Evolutionary conservation across 2,113 vertebrate species (phyloP).

Genomic region (Pantherophis guttatus): DNA sequence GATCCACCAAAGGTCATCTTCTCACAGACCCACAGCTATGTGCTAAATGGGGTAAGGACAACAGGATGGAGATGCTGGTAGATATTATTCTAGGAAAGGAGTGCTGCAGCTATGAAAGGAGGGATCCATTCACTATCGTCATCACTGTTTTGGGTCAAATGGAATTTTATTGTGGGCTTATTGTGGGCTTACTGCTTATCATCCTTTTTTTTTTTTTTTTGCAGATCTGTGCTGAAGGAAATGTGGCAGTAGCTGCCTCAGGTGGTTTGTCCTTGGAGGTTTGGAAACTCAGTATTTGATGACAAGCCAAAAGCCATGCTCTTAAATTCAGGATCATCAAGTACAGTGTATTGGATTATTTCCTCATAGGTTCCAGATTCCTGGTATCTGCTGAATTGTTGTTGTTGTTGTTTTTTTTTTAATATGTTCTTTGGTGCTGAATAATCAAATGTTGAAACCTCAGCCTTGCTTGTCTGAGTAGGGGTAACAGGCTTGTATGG

Average conservation of each 20-base stretch:
- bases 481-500: neutral
- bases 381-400: neutral
- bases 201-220: neutral
- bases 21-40: conserved; percentile 72
- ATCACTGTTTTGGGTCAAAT: neutral
- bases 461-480: neutral
- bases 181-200: neutral
- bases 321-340: neutral
- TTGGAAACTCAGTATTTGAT: conserved; percentile 78
- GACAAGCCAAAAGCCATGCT: neutral
- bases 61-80: neutral
- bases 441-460: neutral
- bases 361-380: neutral
- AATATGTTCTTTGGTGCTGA: neutral
- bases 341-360: neutral
- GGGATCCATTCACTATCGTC: neutral
- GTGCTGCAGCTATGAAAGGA: neutral
- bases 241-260: conserved; percentile 80
- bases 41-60: conserved; percentile 80
- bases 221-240: conserved; percentile 82
- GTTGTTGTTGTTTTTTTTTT: neutral
- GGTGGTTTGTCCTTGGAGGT: conserved; percentile 79
- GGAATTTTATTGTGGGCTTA: neutral
- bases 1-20: conserved; percentile 83
- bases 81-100: neutral